These are phyloP conservation scores for Vicugna pacos DNA, from an alignment of 2,113 vertebrate species.

Conservation along the genomic window DNA sequence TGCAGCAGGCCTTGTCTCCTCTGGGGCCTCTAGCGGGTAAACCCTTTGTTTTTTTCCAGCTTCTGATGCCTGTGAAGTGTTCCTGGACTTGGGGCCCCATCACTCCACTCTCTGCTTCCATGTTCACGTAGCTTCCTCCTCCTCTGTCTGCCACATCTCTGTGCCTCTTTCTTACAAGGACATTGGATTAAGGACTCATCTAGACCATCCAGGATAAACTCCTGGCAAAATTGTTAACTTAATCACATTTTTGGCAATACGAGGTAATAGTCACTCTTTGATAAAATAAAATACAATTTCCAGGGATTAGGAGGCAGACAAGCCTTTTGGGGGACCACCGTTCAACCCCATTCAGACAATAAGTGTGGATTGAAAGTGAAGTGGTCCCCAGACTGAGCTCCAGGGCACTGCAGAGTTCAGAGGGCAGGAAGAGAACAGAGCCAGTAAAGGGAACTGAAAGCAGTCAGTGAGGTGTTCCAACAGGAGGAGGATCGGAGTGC, in stretches of 20 bases:
- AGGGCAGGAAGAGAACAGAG: not conserved
- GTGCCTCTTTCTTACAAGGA: not conserved
- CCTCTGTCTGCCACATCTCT: not conserved
- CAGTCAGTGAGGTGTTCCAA: not conserved
- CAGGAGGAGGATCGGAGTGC: not conserved
- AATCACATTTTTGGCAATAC: not conserved
- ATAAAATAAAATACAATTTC: not conserved
- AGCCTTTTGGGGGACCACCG: not conserved
- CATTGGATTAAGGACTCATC: not conserved
- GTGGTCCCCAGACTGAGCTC: not conserved
- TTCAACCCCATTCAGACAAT: not conserved
- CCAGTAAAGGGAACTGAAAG: not conserved
- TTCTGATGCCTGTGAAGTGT: not conserved
- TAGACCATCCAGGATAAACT: not conserved
- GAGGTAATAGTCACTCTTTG: not conserved
- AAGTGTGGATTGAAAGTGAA: not conserved
- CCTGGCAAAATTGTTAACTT: not conserved
- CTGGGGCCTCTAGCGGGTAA: not conserved
- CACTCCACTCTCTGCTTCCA: not conserved
- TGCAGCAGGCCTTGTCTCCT: too few relatives aligned
- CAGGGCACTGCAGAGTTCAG: not conserved
- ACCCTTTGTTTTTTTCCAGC: not conserved
- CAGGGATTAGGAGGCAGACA: not conserved
- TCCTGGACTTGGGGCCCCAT: not conserved
- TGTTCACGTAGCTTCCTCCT: not conserved